These are phyloP conservation scores for Numida meleagris DNA, from an alignment of 2,113 vertebrate species.

Conservation along the genomic window DNA sequence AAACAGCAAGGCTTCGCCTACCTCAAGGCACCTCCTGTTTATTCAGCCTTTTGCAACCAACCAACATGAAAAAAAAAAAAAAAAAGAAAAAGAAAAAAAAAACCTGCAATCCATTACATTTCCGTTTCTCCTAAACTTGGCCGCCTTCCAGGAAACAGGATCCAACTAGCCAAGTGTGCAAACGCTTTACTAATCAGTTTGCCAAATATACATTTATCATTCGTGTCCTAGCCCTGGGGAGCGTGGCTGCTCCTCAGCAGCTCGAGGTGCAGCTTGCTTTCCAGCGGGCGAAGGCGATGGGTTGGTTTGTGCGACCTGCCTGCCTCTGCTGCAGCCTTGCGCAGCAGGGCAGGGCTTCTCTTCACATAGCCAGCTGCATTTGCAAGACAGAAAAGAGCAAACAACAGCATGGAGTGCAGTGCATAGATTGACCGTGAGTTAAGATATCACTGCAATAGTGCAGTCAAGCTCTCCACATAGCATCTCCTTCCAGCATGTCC, in stretches of 20 bases:
- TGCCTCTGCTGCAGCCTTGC: not conserved
- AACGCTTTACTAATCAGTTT: constrained; percentile 67
- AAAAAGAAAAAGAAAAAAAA: constrained; percentile 11
- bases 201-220: constrained; percentile 65
- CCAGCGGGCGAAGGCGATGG: not conserved
- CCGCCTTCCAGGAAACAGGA: constrained; percentile 67
- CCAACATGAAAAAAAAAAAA: constrained; percentile 5
- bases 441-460: fast-evolving
- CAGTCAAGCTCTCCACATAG: not conserved
- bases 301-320: fast-evolving
- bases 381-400: not conserved
- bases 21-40: constrained; percentile 74
- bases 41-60: constrained; percentile 61
- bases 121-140: constrained; percentile 58
- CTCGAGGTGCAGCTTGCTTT: not conserved
- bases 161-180: constrained; percentile 59
- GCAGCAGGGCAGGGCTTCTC: not conserved
- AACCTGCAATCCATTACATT: constrained; percentile 37
- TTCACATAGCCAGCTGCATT: not conserved
- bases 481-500: not conserved
- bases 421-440: fast-evolving
- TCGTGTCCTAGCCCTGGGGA: constrained; percentile 34
- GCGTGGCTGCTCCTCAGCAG: not conserved
- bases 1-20: constrained; percentile 62
- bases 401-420: not conserved